Evolutionary conservation across 1,140 invertebrate species (phyloP).

Genomic region (Orchesella cincta): DNA sequence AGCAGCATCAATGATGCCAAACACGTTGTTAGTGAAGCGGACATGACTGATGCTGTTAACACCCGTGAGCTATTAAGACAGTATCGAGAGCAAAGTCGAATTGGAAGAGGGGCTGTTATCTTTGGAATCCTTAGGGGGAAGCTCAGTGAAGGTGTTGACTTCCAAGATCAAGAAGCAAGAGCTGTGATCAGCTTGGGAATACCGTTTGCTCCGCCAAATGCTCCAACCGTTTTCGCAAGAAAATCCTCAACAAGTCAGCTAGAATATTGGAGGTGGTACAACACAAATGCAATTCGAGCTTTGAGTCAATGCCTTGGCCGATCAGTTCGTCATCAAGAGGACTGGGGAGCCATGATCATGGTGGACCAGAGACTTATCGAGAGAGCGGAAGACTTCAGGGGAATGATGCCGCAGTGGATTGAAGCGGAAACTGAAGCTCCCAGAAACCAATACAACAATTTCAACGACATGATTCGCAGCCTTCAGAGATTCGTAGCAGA

Average conservation of each 20-base stretch:
- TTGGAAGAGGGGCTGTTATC: constrained; percentile 57
- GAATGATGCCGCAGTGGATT: neutral
- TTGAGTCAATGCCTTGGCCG: constrained; percentile 60
- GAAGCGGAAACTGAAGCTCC: neutral
- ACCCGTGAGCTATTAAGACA: constrained; percentile 58
- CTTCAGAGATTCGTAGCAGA: too few relatives aligned
- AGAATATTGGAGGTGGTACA: constrained; percentile 61
- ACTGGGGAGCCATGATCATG: constrained; percentile 64
- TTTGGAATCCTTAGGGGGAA: constrained; percentile 63
- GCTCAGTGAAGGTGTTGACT: constrained; percentile 66
- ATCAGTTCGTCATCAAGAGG: constrained; percentile 62
- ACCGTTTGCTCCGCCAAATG: constrained; percentile 7
- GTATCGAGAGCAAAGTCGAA: constrained; percentile 50
- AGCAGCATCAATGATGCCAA: constrained; percentile 1
- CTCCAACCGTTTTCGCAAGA: constrained; percentile 19
- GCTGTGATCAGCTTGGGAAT: constrained; percentile 59
- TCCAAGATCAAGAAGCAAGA: constrained; percentile 64
- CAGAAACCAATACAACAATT: neutral
- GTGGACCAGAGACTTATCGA: constrained; percentile 61
- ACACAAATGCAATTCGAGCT: constrained; percentile 60
- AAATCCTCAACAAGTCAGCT: neutral
- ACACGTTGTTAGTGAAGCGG: constrained; percentile 32
- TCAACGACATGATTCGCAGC: neutral
- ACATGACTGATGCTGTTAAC: constrained; percentile 54
- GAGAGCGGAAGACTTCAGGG: constrained; percentile 41